Base-by-base conservation (phyloP, 1,140 invertebrate species). In the Zaprionus camerounensis region DNA sequence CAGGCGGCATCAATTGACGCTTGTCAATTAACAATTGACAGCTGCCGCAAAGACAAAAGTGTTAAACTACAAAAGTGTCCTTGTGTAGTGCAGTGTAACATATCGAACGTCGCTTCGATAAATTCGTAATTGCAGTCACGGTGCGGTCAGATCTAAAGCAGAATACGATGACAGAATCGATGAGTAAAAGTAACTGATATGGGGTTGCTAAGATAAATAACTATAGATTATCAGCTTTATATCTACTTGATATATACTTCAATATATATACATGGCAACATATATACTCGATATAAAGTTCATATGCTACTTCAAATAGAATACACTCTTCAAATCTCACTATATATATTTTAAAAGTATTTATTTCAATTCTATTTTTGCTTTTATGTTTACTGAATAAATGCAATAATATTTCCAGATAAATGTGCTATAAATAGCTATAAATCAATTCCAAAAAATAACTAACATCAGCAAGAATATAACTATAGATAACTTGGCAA, bases 21-120 rank as follows among this genome's bases (percentile, higher is more conserved):
- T 62, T 46, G 28, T 49, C 61, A 24, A 53, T 46, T 57, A 64
- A 70, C 41, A 79, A 57, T 41, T 38, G 38, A 58, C 20, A 51
- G 46, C 46, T 51, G 46, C 20, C 41, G 41, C 41, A 46, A 17
- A 46, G 36, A 36, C 12, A 12, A 38, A 13, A 38, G 36, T 12
- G 36, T 38, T 11, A 11, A 34, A 34, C 13, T 38, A 15, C 46
- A 51, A 22, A 51, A 51, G 46, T 51, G 46, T 51, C 46, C 46
- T 51, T 24, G 46, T 24, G 46, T 51, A 51, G 46, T 51, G 46
- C 46, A 51, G 46, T 51, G 46, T 51, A 51, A 24, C 46, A 12
- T 17, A 24, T 13, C 17, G 22, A 51, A 24, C 17, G 9, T 24
- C 5, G 20, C 3, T 0, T 17, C 11, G 22, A 24, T 20, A 22